These are phyloP conservation scores for Ophioderma brevispina DNA, from an alignment of 35 echinoderm and acorn worm species.

Conservation along the genomic window DNA sequence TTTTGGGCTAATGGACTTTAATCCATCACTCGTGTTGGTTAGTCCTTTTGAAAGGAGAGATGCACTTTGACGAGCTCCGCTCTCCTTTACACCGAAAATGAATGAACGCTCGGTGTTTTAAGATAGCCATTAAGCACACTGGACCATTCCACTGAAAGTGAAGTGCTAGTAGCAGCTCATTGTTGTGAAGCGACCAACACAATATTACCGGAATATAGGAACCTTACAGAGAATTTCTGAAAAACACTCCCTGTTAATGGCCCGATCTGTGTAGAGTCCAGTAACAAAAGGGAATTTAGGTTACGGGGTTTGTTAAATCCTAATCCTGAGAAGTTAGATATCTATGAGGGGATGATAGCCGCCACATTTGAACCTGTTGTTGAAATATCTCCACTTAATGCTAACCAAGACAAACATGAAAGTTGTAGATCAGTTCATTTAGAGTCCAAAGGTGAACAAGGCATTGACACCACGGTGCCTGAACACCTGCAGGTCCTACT, in stretches of 20 bases:
- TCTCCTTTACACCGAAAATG: neutral
- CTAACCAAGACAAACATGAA: neutral
- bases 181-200: neutral
- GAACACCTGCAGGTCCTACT: neutral
- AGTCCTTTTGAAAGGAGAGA: neutral
- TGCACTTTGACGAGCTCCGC: neutral
- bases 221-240: neutral
- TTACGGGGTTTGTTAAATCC: neutral
- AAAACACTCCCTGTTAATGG: neutral
- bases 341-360: neutral
- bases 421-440: neutral
- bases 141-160: neutral
- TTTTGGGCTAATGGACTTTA: neutral
- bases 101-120: neutral
- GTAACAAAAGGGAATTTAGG: neutral
- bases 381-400: neutral
- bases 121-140: neutral
- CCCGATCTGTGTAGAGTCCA: neutral
- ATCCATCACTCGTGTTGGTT: neutral
- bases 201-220: neutral
- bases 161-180: neutral
- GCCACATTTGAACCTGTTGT: neutral
- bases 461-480: too few species aligned
- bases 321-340: neutral
- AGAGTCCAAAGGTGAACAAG: neutral